Base-by-base conservation (phyloP, 2,797 vertebrate genomes). In the Rhynchotus rufescens region DNA sequence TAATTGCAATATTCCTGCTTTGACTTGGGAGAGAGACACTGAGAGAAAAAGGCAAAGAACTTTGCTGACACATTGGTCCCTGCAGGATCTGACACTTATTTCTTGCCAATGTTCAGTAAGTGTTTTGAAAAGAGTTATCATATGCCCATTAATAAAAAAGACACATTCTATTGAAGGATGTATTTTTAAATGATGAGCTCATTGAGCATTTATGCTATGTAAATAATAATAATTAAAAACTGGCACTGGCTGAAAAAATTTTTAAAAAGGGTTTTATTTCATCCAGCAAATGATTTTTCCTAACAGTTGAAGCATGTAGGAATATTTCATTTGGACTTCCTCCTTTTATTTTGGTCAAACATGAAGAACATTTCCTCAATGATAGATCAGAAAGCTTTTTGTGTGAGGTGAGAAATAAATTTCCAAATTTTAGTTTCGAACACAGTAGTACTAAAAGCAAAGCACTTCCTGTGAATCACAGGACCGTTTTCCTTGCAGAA, bases 401-500 rank as follows among this genome's bases (percentile, higher is more conserved):
- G 19, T 71, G 40, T 62, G 88, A 77, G 61, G 44, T 30, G 36
- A 80, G 77, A 90, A 90, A 68, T 26, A 80, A 75, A 80, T 60
- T 78, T 47, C 59, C 15, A 51, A 62, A 68, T 89, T 80, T 54
- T 57, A 49, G 54, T 82, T 94, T 92, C 88, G 30, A 30, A 45
- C 6, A 15, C 20, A 68, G 77, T 81, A 16, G 19, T 34, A 22
- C 86, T 64, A 44, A 44, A 82, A 84, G 59, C n/a, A 73, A 32
- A 82, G 81, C 62, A 47, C 57, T 45, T 74, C 4, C 28, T 59
- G 56, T 1, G 1, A 80, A 32, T 59, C 36, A n/a, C 21, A 19
- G 32, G 68, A 81, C 51, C 32, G 5, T 80, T 94, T 89, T 67
- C 34, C 75, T 78, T 62, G 38, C 32, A 20, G 42, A 89, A 68